Evolutionary conservation across 1,140 invertebrate species (phyloP).

Genomic region (Drosophila subpulchrella): DNA sequence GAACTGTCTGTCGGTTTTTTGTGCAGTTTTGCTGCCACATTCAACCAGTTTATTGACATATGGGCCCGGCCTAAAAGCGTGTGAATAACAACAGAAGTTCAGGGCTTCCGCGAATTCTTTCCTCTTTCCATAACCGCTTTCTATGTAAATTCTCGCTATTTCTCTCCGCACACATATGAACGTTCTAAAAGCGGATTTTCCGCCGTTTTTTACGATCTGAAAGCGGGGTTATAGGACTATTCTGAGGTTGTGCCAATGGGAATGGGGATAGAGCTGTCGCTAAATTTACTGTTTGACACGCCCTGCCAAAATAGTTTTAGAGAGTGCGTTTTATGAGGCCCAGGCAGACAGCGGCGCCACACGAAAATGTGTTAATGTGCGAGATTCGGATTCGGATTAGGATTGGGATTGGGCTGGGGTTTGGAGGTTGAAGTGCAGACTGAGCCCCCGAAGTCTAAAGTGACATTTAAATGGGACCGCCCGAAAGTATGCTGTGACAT

Average conservation of each 20-base stretch:
- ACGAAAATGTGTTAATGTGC: conserved; percentile 75
- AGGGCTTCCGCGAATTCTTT: conserved; percentile 7
- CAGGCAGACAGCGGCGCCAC: conserved; percentile 20
- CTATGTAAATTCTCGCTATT: conserved; percentile 65
- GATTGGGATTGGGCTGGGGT: conserved; percentile 29
- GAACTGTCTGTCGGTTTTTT: conserved; percentile 67
- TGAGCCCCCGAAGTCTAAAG: conserved; percentile 26
- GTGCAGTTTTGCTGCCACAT: conserved; percentile 4
- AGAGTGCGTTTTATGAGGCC: conserved; percentile 71
- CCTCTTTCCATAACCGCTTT: conserved; percentile 17
- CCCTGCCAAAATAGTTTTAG: conserved; percentile 73
- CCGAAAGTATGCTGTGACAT: conserved; percentile 59
- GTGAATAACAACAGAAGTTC: conserved; percentile 65
- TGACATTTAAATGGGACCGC: conserved; percentile 45
- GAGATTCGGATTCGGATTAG: conserved; percentile 65
- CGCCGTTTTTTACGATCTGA: conserved; percentile 63
- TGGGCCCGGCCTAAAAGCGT: conserved; percentile 65
- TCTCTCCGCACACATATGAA: conserved; percentile 33
- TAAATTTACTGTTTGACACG: conserved; percentile 74
- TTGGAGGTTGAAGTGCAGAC: conserved; percentile 15
- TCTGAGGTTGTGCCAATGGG: neutral
- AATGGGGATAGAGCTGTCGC: conserved; percentile 1
- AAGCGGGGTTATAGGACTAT: conserved; percentile 2
- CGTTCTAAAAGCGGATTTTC: conserved; percentile 76
- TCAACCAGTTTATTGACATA: conserved; percentile 69